phyloP scores from a whole-genome alignment of 2,888 invertebrate species.

The Drosophila melanosoma region DNA sequence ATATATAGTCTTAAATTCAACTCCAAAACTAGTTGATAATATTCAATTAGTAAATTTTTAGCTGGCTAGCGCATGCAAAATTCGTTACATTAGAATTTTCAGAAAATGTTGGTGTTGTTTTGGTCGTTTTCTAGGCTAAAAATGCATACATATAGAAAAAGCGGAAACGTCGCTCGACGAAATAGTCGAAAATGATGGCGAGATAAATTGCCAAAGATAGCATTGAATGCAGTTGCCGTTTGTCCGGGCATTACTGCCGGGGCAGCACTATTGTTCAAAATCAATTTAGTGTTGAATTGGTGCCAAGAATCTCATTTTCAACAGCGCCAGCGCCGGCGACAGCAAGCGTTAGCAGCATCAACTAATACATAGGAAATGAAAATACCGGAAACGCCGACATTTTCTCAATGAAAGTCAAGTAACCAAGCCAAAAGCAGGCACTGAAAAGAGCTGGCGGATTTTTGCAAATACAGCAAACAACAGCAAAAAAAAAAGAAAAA shows the following conservation, averaged over 20 bases:
- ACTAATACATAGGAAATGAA: slow-evolving; percentile 58
- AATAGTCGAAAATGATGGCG: slow-evolving; percentile 67
- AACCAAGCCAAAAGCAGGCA: slow-evolving; percentile 33
- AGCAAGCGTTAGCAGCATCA: slow-evolving; percentile 32
- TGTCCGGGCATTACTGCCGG: slow-evolving; percentile 12
- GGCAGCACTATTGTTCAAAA: slow-evolving; percentile 79
- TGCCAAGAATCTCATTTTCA: slow-evolving; percentile 84
- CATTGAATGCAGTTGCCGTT: slow-evolving; percentile 53
- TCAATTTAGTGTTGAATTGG: slow-evolving; percentile 84
- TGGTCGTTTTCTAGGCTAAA: slow-evolving; percentile 20
- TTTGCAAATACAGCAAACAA: slow-evolving; percentile 14
- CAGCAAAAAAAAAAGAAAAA: too few species aligned
- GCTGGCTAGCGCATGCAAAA: slow-evolving; percentile 50
- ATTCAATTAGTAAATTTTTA: slow-evolving; percentile 23
- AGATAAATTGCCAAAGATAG: slow-evolving; percentile 76
- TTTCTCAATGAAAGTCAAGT: slow-evolving; percentile 57
- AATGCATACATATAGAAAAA: slow-evolving; percentile 21
- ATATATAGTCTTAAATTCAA: neutral
- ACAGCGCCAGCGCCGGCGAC: slow-evolving; percentile 37
- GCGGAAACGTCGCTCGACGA: slow-evolving; percentile 55
- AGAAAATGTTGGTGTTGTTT: slow-evolving; percentile 33
- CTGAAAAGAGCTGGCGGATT: slow-evolving; percentile 28
- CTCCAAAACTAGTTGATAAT: too few species aligned
- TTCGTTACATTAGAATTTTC: slow-evolving; percentile 39
- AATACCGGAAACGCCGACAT: slow-evolving; percentile 58